Evolutionary conservation across 2,113 vertebrate species (phyloP), one percentile per base, ranked within the genome.

Genomic region (rat (Rattus norvegicus)): DNA sequence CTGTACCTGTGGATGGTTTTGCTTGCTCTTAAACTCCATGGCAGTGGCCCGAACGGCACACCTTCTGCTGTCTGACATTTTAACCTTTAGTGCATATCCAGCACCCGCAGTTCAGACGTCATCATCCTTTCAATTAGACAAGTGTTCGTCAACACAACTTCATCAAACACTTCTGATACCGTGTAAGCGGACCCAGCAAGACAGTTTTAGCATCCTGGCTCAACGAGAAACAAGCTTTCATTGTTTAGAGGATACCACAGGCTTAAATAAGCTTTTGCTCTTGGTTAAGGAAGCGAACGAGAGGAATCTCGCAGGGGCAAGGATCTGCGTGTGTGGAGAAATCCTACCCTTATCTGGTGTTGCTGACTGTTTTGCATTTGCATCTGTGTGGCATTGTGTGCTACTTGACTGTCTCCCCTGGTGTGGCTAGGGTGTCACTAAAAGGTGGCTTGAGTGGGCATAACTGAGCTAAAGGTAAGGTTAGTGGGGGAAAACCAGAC

Each of bases 81-180:
- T 80, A 56, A 59, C 28, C 36, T 92, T 69, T 39, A 61, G 61
- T 33, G 36, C 13, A 1, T 33, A 22, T 49, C 70, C 63, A 30
- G 63, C 63, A n/a, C n/a, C 72, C 0, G 24, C 20, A 67, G 28
- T 63, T 52, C 91, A 70, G 47, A 85, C 22, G 16, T 52, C 33
- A 12, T 56, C 33, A 9, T 65, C 63, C 22, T 39, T 43, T 36
- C 84, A 36, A 36, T 36, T 19, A 49, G 65, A 52, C 9, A 0
- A 2, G 14, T 8, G 22, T 61, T 9, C 28, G 11, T 52, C 28
- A 86, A 59, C 26, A 28, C 36, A 43, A 54, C 28, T 47, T 93
- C 10, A 0, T 52, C 39, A 11, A 4, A 12, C 43, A 5, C 1
- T 24, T 47, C 39, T 28, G 36, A 0, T 10, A 63, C 39, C 16